Evolutionary conservation across 1,140 invertebrate genomes (phyloP), one percentile per base, ranked within the genome.

Genomic region (Bombus difficillimus): DNA sequence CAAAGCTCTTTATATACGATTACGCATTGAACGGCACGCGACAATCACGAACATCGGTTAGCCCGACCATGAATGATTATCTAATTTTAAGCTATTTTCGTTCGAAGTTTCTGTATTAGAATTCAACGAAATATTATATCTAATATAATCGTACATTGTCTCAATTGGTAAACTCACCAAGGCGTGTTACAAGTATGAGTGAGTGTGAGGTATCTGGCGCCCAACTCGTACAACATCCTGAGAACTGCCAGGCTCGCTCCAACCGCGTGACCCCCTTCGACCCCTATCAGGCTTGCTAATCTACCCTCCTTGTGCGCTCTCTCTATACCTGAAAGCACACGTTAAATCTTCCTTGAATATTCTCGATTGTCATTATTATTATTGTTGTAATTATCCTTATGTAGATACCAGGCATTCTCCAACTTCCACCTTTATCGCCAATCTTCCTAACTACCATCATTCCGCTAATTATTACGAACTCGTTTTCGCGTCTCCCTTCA

Each of bases 171-270:
- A 80, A 94, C 94, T 95, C 96, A 97, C 98, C 98, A 98, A 89
- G 97, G 97, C 86, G 97, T 98, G 92, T 98, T 97, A 95, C 98
- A 98, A 86, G 97, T 98, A 94, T 98, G 98, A 5, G 98, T 98
- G 10, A 98, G 95, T 53, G 98, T 98, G 95, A 98, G 96, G 94
- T 98, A 98, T 84, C 98, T 96, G 5, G 97, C 97, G 18, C 98
- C 98, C 39, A 98, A 95, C 81, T 97, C 96, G 94, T 98, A 98
- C 93, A 98, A 97, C 95, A 97, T 97, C 73, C 98, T 95, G 66
- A 98, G 95, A 12, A 97, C 97, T 15, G 97, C 97, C 37, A 98
- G 95, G 88, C 97, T 98, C 92, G 97, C 97, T 84, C 97, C 97
- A 75, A 98, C 97, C 53, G 97, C 97, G 94, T 98, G 98, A 41